phyloP scores from a whole-genome alignment of 2,797 vertebrate species.

The Podarcis lilfordi region DNA sequence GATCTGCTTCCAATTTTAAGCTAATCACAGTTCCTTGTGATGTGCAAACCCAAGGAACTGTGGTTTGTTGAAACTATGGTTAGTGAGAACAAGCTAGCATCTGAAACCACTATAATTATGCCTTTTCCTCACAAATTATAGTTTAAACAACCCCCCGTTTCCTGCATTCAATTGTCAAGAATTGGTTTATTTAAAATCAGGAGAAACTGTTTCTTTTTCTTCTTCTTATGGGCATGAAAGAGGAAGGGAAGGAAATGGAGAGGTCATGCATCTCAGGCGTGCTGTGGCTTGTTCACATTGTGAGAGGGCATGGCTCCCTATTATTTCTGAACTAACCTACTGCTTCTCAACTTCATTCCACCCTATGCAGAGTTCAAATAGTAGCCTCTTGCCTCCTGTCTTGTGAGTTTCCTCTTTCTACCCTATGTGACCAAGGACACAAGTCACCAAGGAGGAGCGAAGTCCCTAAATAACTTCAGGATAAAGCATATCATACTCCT shows the following conservation, averaged over 20 bases:
- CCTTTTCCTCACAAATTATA: too few species aligned
- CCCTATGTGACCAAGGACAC: not conserved
- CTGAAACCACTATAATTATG: not conserved
- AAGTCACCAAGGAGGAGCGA: not conserved
- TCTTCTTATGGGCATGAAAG: too few species aligned
- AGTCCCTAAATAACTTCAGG: too few species aligned
- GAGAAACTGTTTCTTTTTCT: not conserved
- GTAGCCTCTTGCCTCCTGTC: too few species aligned
- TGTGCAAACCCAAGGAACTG: not conserved
- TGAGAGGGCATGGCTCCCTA: not conserved
- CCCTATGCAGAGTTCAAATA: not conserved
- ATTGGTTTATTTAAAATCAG: not conserved
- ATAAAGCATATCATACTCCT: not conserved
- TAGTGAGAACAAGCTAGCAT: too few species aligned
- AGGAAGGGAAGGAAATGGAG: not conserved
- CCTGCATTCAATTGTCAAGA: not conserved
- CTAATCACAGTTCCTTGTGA: not conserved
- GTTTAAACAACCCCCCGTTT: not conserved
- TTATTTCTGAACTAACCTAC: not conserved
- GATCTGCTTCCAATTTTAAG: too few species aligned
- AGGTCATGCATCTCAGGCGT: not conserved
- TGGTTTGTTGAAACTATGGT: not conserved
- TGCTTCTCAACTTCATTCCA: not conserved
- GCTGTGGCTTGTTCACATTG: not conserved
- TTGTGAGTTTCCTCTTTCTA: not conserved